Conservation (phyloP, 2,797 vertebrate genomes). For the Falco biarmicus region DNA sequence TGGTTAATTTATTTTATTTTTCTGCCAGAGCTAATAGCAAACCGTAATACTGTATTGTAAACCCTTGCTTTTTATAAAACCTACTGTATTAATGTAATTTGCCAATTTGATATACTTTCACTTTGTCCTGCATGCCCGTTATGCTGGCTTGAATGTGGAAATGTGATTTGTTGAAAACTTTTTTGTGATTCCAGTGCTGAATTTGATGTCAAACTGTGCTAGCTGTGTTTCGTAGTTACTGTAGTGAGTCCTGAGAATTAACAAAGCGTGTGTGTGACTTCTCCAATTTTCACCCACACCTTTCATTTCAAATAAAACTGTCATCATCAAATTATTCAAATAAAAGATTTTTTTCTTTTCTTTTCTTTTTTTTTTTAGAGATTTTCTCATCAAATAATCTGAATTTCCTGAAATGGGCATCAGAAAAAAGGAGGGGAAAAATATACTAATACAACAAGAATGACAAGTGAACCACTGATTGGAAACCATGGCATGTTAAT, state of each 20-base stretch:
- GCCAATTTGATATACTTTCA: not conserved
- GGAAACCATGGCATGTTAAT: not conserved
- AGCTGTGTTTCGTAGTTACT: not conserved
- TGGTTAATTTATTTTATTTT: not conserved
- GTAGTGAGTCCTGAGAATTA: rapidly evolving
- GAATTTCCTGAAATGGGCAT: not conserved
- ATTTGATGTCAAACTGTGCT: not conserved
- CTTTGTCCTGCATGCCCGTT: not conserved
- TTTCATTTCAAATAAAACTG: not conserved
- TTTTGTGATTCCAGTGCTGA: not conserved
- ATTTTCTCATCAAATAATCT: not conserved
- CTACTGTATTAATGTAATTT: not conserved
- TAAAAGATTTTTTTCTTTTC: not conserved
- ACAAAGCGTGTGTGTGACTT: not conserved
- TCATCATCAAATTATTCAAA: not conserved
- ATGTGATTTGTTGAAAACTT: not conserved
- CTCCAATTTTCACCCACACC: not conserved
- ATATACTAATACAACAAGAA: not conserved
- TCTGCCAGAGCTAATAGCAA: not conserved
- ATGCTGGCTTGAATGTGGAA: not conserved
- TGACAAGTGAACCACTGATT: not conserved
- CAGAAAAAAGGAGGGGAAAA: not conserved
- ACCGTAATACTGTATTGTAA: not conserved
- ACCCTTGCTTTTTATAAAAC: not conserved
- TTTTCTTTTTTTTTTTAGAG: not conserved